Conservation (phyloP, 2,888 invertebrate genomes). For the Metallyticus violacea region DNA sequence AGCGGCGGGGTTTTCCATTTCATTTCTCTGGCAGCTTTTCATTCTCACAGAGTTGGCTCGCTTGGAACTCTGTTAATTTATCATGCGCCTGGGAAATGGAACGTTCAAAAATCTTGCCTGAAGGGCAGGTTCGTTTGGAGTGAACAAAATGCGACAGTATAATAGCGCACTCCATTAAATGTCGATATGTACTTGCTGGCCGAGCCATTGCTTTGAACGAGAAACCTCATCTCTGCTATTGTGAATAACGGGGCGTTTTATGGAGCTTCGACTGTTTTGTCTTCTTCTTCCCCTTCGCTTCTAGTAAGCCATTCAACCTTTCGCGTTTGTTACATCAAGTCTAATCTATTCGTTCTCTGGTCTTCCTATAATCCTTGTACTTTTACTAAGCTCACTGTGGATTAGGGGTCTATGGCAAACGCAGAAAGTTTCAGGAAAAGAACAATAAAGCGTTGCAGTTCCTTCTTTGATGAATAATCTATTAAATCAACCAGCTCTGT, state of each 20-base stretch:
- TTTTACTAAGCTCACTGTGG: too few relatives aligned
- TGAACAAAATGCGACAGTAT: neutral
- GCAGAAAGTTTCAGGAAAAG: too few relatives aligned
- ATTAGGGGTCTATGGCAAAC: too few relatives aligned
- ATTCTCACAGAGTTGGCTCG: neutral
- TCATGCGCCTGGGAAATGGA: neutral
- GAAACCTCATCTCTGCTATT: neutral
- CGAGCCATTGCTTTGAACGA: neutral
- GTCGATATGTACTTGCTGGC: neutral
- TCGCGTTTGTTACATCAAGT: too few relatives aligned
- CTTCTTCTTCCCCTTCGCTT: too few relatives aligned
- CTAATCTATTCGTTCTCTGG: too few relatives aligned
- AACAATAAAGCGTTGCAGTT: too few relatives aligned
- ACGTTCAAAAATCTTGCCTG: neutral
- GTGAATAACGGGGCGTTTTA: too few relatives aligned
- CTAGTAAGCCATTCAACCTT: neutral
- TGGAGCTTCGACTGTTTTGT: too few relatives aligned
- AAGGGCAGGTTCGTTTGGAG: neutral
- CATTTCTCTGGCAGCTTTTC: neutral
- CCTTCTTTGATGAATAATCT: too few relatives aligned
- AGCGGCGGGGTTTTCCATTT: neutral
- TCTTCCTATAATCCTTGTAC: too few relatives aligned
- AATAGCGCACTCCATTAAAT: neutral
- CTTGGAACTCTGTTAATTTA: neutral
- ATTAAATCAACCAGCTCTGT: too few relatives aligned